A percentile compares a stretch with the other conserved stretches of the same genome.
Conservation (phyloP, 2,797 vertebrate species). For the Darevskia nairensis region DNA sequence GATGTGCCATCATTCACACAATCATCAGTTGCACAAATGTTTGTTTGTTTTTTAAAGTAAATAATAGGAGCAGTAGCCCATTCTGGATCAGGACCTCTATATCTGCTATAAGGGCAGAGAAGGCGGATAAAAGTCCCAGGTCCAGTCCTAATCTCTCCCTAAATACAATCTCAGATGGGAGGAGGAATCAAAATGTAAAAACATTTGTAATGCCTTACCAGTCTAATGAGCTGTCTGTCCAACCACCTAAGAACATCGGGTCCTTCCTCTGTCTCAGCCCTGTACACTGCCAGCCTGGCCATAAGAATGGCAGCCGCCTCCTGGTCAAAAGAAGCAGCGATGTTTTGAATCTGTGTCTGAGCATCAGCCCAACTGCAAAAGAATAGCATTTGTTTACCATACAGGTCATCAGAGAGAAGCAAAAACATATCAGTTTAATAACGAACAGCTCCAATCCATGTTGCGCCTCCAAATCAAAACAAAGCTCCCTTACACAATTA, state of each 20-base stretch:
- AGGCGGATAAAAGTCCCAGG: neutral
- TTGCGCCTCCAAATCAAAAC: neutral
- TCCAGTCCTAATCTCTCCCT: neutral
- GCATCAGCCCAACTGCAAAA: conserved; percentile 94
- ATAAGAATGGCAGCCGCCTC: conserved; percentile 96
- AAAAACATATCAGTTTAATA: neutral
- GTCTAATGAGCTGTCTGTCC: conserved; percentile 94
- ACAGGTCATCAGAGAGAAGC: neutral
- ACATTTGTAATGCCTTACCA: conserved; percentile 79
- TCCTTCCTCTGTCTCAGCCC: conserved; percentile 95
- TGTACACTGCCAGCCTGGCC: conserved; percentile 93
- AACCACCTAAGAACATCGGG: conserved; percentile 97
- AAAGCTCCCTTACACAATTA: neutral
- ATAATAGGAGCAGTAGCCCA: neutral
- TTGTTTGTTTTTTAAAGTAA: neutral
- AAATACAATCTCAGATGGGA: neutral
- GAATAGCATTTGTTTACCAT: conserved; percentile 42
- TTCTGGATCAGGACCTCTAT: neutral
- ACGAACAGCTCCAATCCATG: neutral
- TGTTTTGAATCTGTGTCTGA: conserved; percentile 95
- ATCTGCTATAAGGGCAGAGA: neutral
- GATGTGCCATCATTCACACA: too few species aligned
- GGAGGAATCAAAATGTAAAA: neutral
- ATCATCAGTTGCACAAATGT: too few species aligned
- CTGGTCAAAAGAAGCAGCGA: conserved; percentile 96